Conservation (phyloP, 2,797 vertebrate genomes). For the Gobionotothen gibberifrons region DNA sequence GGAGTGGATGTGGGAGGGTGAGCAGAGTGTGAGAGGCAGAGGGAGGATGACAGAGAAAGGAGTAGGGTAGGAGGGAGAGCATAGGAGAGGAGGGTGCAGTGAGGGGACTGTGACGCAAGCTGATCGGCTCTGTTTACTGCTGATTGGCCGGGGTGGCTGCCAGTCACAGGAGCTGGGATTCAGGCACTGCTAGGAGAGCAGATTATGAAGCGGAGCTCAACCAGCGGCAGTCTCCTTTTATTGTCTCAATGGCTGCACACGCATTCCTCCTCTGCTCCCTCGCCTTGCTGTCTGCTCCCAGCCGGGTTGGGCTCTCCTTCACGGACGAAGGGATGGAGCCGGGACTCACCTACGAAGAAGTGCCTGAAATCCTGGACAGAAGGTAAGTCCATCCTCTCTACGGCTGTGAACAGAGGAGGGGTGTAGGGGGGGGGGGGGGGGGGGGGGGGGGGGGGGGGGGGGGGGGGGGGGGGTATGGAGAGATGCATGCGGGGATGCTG, state of each 20-base stretch:
- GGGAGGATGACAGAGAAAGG: constrained; percentile 73
- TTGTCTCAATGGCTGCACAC: constrained; percentile 89
- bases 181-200: constrained; percentile 84
- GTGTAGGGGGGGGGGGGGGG: constrained; percentile 17
- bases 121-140: constrained; percentile 65
- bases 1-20: constrained; percentile 72
- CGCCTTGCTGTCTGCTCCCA: constrained; percentile 78
- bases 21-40: constrained; percentile 69
- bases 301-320: constrained; percentile 79
- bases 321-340: constrained; percentile 75
- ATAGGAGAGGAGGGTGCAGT: constrained; percentile 56
- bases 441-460: constrained; percentile 19
- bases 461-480: constrained; percentile 35
- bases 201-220: constrained; percentile 87
- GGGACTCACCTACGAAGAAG: constrained; percentile 82
- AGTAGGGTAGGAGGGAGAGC: constrained; percentile 68
- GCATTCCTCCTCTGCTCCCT: constrained; percentile 83
- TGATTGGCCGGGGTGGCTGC: constrained; percentile 76
- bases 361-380: constrained; percentile 86
- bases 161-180: constrained; percentile 78
- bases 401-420: constrained; percentile 50
- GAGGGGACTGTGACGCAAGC: constrained; percentile 83
- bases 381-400: constrained; percentile 80
- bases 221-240: constrained; percentile 83
- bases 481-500: constrained; percentile 69